A percentile compares a stretch with the other conserved stretches of the same genome.
Evolutionary conservation across 2,113 vertebrate genomes (phyloP).

Genomic region (Hemiprocne comata): DNA sequence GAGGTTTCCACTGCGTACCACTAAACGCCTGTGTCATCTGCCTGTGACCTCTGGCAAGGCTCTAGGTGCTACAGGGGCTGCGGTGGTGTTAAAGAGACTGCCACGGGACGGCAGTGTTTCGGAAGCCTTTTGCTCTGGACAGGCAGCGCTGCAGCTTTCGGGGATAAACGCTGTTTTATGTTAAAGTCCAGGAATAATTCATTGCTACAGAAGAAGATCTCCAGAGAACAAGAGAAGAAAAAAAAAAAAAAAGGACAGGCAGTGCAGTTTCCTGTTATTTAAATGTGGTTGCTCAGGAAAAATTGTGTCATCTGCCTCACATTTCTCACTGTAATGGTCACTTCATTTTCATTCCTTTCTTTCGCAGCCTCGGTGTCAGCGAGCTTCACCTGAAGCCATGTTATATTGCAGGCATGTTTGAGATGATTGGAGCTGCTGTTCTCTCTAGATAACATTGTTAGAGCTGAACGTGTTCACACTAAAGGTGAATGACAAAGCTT

Average conservation of each 20-base stretch:
- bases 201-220: background rate
- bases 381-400: background rate
- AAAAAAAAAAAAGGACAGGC: background rate
- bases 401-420: slow-evolving; percentile 5
- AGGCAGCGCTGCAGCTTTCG: rapidly evolving
- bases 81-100: background rate
- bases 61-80: background rate
- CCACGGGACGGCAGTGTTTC: slow-evolving; percentile 10
- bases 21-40: background rate
- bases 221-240: background rate
- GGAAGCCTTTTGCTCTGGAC: background rate
- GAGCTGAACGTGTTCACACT: background rate
- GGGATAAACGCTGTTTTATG: background rate
- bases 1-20: background rate
- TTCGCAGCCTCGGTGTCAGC: background rate
- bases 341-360: slow-evolving; percentile 2
- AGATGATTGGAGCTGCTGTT: slow-evolving; percentile 35
- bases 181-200: background rate
- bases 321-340: background rate
- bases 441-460: slow-evolving; percentile 65
- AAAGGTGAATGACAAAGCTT: slow-evolving; percentile 43
- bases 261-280: background rate
- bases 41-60: background rate
- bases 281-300: background rate
- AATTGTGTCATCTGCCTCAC: slow-evolving; percentile 3